Evolutionary conservation across 2,797 vertebrate genomes (phyloP).

Genomic region (Molossus molossus): DNA sequence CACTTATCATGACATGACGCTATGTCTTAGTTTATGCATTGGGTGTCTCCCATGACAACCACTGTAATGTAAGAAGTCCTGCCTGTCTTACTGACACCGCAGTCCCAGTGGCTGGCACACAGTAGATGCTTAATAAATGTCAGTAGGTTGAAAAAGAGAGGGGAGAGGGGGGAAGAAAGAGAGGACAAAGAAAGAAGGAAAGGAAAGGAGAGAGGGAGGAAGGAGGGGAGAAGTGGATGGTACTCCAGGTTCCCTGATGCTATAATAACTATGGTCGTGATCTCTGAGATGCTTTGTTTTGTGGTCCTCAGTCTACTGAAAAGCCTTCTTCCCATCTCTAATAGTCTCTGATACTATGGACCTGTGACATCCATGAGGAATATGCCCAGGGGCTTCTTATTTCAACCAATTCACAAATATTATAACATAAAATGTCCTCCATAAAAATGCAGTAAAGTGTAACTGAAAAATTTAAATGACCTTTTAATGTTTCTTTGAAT

Average conservation of each 20-base stretch:
- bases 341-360: background rate
- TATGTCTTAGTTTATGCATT: background rate
- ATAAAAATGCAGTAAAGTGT: conserved; percentile 75
- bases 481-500: conserved; percentile 74
- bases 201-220: background rate
- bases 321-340: background rate
- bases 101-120: background rate
- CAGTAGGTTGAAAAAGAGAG: background rate
- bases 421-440: conserved; percentile 28
- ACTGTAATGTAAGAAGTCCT: background rate
- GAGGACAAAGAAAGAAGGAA: background rate
- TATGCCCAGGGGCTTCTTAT: background rate
- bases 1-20: background rate
- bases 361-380: background rate
- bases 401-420: conserved; percentile 63
- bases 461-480: conserved; percentile 76
- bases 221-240: background rate
- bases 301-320: conserved; percentile 37
- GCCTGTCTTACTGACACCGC: background rate
- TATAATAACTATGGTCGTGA: background rate
- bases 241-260: background rate
- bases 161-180: too few relatives aligned
- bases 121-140: background rate
- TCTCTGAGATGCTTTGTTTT: conserved; percentile 38
- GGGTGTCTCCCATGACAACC: background rate